Evolutionary conservation across 2,888 invertebrate genomes (phyloP), one percentile per base, ranked within the genome.

Genomic region (Elegia similella): DNA sequence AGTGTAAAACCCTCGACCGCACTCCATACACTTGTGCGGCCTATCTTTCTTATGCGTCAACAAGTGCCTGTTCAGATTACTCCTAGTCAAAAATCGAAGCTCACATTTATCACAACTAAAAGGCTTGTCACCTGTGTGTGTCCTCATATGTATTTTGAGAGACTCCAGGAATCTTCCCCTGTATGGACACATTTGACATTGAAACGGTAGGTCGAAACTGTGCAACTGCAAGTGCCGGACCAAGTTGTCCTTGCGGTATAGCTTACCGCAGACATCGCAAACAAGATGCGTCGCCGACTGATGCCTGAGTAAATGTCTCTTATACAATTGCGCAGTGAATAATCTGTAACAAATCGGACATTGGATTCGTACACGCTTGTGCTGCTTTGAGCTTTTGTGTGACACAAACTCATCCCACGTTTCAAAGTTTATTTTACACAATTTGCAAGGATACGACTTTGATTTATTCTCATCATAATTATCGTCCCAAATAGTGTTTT

Each of bases 61-160:
- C 7, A 82, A 60, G 70, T 86, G 86, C 56, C 83, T 72, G 46
- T 82, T 86, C 0, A 86, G 65, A 64, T 86, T 86, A 59, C 86
- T 84, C 53, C 77, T 70, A 6, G 84, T 85, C 6, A 84, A 62
- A 55, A 84, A 86, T 0, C 70, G 62, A 53, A 80, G 63, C 1
- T 79, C 66, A 59, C 86, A 86, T 59, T 73, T 77, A 23, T 79
- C 74, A 70, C 86, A 86, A 1, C 78, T 71, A 64, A 78, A 86
- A 10, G 82, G 83, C 59, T 82, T 85, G 5, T 78, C 72, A 0
- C 84, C 82, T 2, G 81, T 80, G 52, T 85, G 85, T 7, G 78
- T 78, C 42, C 80, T 66, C 74, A 80, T 78, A 34, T 86, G 85
- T 10, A 82, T 76, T 64, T 76, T 81, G 0, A 86, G 62, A 1